phyloP scores from a whole-genome alignment of 2,797 vertebrate species.

The Sphenodon punctatus region DNA sequence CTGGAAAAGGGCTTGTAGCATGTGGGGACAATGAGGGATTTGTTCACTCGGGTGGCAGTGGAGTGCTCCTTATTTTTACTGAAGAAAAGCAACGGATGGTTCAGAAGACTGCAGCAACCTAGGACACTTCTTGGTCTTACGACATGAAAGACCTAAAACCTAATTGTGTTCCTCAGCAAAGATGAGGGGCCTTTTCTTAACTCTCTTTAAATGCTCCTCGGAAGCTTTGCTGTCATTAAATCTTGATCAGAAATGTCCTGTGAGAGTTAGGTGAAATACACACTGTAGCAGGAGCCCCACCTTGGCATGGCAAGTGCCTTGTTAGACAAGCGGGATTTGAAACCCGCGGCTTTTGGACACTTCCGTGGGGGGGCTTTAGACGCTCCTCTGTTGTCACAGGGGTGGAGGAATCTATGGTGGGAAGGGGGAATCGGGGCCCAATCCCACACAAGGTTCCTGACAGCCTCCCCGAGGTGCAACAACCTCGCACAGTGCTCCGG shows the following conservation, averaged over 20 bases:
- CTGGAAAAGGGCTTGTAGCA: conserved; percentile 31
- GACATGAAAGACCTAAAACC: neutral
- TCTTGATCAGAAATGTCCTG: neutral
- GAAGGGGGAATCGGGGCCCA: too few relatives aligned
- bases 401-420: too few relatives aligned
- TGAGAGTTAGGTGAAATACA: neutral
- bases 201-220: neutral
- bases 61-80: neutral
- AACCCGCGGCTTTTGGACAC: too few relatives aligned
- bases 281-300: too few relatives aligned
- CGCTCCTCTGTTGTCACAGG: too few relatives aligned
- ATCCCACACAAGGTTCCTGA: too few relatives aligned
- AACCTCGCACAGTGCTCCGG: too few relatives aligned
- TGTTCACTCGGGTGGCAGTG: conserved; percentile 43
- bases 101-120: neutral
- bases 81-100: rapidly evolving
- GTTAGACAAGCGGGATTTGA: too few relatives aligned
- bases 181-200: neutral
- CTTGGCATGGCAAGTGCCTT: too few relatives aligned
- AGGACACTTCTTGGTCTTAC: neutral
- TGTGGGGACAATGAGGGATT: conserved; percentile 48
- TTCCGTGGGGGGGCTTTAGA: too few relatives aligned
- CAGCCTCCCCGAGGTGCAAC: too few relatives aligned
- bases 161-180: neutral
- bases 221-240: neutral